A percentile compares a stretch with the other conserved stretches of the same genome.
Conservation (phyloP, 2,113 vertebrate genomes). For the Dasyornis broadbenti region DNA sequence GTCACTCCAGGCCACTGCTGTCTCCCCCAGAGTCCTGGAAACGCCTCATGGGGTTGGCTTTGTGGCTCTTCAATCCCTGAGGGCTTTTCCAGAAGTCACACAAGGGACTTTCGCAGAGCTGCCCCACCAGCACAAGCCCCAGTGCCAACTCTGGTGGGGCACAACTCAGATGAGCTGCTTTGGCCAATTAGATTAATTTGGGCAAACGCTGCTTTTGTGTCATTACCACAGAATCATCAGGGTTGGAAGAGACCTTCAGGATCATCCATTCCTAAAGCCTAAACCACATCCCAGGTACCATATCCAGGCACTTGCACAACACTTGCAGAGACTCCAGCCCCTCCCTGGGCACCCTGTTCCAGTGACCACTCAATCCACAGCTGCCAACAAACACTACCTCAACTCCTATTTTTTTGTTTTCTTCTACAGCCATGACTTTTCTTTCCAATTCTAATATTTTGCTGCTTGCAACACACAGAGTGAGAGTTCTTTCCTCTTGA, state of each 20-base stretch:
- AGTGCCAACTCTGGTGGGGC: neutral
- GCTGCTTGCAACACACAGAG: neutral
- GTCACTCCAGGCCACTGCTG: neutral
- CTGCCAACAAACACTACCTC: neutral
- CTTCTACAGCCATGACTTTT: fast-evolving
- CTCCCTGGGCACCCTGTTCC: too few relatives aligned
- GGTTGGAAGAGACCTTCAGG: neutral
- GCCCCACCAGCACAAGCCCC: neutral
- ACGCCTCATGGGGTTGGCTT: fast-evolving
- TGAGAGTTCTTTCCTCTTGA: neutral
- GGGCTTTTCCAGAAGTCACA: neutral
- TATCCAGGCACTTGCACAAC: neutral
- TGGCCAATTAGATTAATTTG: fast-evolving
- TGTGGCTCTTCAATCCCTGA: fast-evolving
- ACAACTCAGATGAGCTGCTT: neutral
- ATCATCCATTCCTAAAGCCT: neutral
- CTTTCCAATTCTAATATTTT: neutral
- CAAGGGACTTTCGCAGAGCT: fast-evolving
- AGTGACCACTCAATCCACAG: neutral
- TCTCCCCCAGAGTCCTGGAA: neutral
- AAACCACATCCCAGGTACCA: neutral
- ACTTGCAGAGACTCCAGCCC: neutral
- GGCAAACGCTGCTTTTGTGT: neutral
- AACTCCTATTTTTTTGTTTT: fast-evolving
- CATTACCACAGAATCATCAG: neutral